Conservation (phyloP, 2,888 invertebrate species). For the Labia minor region DNA sequence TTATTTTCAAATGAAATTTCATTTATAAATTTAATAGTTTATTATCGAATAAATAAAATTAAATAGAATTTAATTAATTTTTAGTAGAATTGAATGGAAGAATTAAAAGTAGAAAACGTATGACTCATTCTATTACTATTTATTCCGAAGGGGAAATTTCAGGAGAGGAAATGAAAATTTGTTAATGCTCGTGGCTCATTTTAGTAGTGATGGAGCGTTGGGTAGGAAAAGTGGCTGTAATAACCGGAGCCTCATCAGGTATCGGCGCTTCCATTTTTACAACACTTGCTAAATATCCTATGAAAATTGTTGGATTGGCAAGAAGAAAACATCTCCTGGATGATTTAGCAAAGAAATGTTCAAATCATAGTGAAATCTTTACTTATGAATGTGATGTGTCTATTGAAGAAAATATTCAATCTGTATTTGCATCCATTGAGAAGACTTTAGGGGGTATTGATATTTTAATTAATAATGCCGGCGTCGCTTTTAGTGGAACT, state of each 20-base stretch:
- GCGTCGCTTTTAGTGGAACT: not conserved
- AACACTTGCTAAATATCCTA: not conserved
- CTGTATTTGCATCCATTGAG: slow-evolving; percentile 17
- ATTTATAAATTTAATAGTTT: too few species aligned
- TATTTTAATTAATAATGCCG: slow-evolving; percentile 19
- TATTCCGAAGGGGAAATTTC: too few species aligned
- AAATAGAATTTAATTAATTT: too few species aligned
- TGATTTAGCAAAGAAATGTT: not conserved
- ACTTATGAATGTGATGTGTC: slow-evolving; percentile 14
- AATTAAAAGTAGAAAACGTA: too few species aligned
- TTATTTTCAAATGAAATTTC: too few species aligned
- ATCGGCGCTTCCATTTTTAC: not conserved
- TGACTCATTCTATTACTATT: too few species aligned
- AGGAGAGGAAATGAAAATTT: too few species aligned
- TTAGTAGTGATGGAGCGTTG: not conserved
- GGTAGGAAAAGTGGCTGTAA: not conserved
- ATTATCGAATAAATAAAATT: too few species aligned
- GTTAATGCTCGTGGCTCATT: too few species aligned
- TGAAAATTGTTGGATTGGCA: not conserved
- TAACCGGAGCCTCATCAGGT: not conserved
- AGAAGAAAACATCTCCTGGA: not conserved
- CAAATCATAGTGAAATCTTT: not conserved
- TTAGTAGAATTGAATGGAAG: too few species aligned
- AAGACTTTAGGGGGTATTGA: slow-evolving; percentile 4
- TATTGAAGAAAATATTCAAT: not conserved